Base-by-base conservation (phyloP, 2,888 invertebrate genomes). In the Tenthredo mesomela region DNA sequence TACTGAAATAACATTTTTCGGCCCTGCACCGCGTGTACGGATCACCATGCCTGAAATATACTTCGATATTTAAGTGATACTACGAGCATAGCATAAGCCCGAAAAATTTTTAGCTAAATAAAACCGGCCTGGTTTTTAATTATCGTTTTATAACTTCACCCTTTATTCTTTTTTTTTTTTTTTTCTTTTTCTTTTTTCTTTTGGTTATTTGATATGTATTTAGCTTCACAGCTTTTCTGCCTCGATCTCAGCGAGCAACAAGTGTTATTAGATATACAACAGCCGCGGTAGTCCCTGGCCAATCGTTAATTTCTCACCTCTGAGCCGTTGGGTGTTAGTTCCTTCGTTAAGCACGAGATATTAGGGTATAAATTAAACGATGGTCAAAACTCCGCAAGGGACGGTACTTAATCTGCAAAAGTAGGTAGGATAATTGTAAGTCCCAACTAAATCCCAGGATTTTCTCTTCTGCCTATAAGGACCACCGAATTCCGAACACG, bases 251-350 rank as follows among this genome's bases (percentile, higher is more conserved):
- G 50, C 18, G 33, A 77, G 77, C 77, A 77, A 77, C 77, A 77
- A 77, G 77, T 77, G 77, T 77, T 77, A 47, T 77, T 43, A 43
- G 40, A 73, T 43, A 73, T 43, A 73, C 21, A 7, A 33, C 67
- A 33, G n/a, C n/a, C 15, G 1, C 12, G 12, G 18, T 25, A 25
- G 25, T 43, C 25, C 43, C 40, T 73, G 43, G 73, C 43, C 73
- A 73, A 73, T 73, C 73, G 73, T 73, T 73, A 73, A 73, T 43
- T 40, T 43, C 43, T 40, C 40, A 73, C 73, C 40, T 43, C n/a
- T 5, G n/a, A 54, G 54, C n/a, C n/a, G 54, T 1, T n/a, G 33
- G 37, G 54, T 54, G n/a, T 54, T 54, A 40, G 18, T 37, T 43
- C 21, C 0, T n/a, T 40, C n/a, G 73, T 43, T 21, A 43, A 73